Conservation (phyloP, 2,888 invertebrate genomes). For the Dermolepida albohirtum region DNA sequence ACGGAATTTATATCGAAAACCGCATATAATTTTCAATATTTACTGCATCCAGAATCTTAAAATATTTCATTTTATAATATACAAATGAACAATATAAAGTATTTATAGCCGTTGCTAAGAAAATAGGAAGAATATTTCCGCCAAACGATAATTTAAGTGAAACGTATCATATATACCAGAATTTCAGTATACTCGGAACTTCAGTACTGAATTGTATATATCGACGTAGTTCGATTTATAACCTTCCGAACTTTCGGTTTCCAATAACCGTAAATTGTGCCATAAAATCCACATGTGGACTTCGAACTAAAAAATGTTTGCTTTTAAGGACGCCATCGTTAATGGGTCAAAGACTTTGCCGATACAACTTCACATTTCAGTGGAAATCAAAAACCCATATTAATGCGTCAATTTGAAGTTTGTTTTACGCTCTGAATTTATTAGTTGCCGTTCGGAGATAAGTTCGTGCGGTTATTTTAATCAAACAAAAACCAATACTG, state of each 20-base stretch:
- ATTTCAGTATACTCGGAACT: not conserved
- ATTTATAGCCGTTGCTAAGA: too few relatives aligned
- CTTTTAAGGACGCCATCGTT: slow-evolving; percentile 57
- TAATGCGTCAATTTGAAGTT: slow-evolving; percentile 31
- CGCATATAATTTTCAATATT: too few relatives aligned
- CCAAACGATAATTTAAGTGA: not conserved
- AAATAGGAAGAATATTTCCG: not conserved
- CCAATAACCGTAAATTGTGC: slow-evolving; percentile 63
- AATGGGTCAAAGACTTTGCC: slow-evolving; percentile 51
- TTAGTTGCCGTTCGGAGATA: not conserved
- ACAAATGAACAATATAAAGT: too few relatives aligned
- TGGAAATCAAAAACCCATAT: slow-evolving; percentile 32
- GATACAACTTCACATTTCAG: slow-evolving; percentile 36
- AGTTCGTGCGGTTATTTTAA: not conserved
- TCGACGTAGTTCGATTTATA: slow-evolving; percentile 59
- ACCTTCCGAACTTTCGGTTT: slow-evolving; percentile 60
- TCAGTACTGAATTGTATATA: slow-evolving; percentile 36
- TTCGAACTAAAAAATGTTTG: slow-evolving; percentile 59
- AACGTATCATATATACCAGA: slow-evolving; percentile 26
- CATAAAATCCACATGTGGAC: slow-evolving; percentile 62
- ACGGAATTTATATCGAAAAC: too few relatives aligned
- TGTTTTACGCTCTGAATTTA: slow-evolving; percentile 16
- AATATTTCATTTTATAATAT: too few relatives aligned
- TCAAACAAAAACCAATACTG: not conserved
- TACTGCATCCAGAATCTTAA: too few relatives aligned